Evolutionary conservation across 2,113 vertebrate genomes (phyloP), one percentile per base, ranked within the genome.

Genomic region (Lichenostomus cassidix): DNA sequence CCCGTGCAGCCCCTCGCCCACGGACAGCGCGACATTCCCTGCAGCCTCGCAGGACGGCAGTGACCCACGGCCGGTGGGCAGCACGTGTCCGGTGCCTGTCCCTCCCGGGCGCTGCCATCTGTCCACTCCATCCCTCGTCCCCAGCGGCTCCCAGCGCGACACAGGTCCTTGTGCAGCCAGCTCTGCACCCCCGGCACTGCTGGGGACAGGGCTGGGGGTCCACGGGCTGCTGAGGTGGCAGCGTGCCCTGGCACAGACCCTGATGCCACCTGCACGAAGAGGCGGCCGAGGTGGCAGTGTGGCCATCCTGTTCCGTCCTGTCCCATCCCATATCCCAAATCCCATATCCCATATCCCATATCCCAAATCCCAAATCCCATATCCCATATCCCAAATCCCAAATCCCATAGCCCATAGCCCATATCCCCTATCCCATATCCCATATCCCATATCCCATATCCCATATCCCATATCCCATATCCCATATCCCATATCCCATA

Each of bases 231-330:
- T 3, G 11, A 6, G 64, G 18, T 27, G 52, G 42, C 42, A 11
- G 42, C 25, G 4, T 7, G 28, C 28, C 35, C 44, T 2, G 53
- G 44, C 52, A 35, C 83, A 11, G 62, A 55, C 50, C 24, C 3
- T 1, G 35, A 35, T 41, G 60, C 15, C 41, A 5, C 59, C 0
- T 31, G 11, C 76, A 44, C 37, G 23, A 10, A 44, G 60, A 37
- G 3, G 31, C 5, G 13, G 22, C 7, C 8, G 41, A 50, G 4
- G 50, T 2, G 49, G 62, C 28, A 1, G 15, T 1, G 12, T 6
- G 27, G 18, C 37, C 33, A 2, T 25, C 70, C 59, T 28, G 7
- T 20, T 33, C 17, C 3, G 4, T 19, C 18, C 47, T 15, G n/a
- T n/a, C n/a, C n/a, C 37, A 11, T 47, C 42, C 42, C 11, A 4